phyloP scores from a whole-genome alignment of 2,888 invertebrate species.

The Hirtodrosophila confusa region DNA sequence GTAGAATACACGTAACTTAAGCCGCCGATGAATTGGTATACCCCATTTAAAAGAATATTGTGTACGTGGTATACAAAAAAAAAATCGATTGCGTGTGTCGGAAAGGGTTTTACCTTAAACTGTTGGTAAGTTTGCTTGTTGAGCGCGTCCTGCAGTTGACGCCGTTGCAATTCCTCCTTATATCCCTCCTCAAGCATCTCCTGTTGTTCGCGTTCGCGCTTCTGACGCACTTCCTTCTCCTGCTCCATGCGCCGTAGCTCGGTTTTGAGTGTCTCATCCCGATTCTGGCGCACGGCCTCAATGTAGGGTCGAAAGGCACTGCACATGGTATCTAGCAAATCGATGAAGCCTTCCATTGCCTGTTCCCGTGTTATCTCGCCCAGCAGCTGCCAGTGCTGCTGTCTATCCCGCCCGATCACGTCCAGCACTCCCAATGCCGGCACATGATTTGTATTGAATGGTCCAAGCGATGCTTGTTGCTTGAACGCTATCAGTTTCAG shows the following conservation, averaged over 20 bases:
- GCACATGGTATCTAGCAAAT: slow-evolving; percentile 93
- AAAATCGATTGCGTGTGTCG: slow-evolving; percentile 29
- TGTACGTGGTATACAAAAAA: slow-evolving; percentile 14
- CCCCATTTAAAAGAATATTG: background rate
- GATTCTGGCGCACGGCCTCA: slow-evolving; percentile 95
- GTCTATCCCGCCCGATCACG: slow-evolving; percentile 96
- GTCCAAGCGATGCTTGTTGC: slow-evolving; percentile 95
- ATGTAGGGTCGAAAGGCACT: slow-evolving; percentile 95
- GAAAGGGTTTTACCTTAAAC: slow-evolving; percentile 86
- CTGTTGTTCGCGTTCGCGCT: slow-evolving; percentile 75
- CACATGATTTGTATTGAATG: slow-evolving; percentile 89
- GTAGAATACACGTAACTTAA: no score
- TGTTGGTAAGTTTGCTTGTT: slow-evolving; percentile 97
- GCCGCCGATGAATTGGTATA: background rate
- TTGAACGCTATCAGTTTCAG: slow-evolving; percentile 95
- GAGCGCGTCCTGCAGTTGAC: slow-evolving; percentile 97
- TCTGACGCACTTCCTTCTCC: slow-evolving; percentile 72
- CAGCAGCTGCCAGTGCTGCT: slow-evolving; percentile 96
- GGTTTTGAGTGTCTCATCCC: slow-evolving; percentile 90
- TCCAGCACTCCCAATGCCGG: slow-evolving; percentile 96
- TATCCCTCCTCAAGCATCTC: slow-evolving; percentile 78
- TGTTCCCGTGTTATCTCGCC: slow-evolving; percentile 93
- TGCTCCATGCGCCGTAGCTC: slow-evolving; percentile 81
- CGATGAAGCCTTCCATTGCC: slow-evolving; percentile 96
- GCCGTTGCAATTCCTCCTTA: slow-evolving; percentile 83